Base-by-base conservation (phyloP, 2,113 vertebrate genomes). In the Phoenicopterus ruber region DNA sequence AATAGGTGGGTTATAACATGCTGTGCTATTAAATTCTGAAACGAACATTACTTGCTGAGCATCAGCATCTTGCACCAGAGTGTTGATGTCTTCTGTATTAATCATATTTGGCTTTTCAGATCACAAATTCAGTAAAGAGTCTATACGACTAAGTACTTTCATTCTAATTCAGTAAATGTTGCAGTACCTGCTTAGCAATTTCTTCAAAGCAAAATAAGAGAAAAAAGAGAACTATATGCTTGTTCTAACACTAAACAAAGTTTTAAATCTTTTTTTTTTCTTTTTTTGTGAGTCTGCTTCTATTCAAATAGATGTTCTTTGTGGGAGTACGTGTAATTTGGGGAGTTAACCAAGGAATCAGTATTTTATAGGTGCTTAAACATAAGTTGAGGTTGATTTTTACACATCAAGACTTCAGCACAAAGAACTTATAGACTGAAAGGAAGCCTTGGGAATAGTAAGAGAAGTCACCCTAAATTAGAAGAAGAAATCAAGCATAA, bases 261-360 rank as follows among this genome's bases (percentile, higher is more conserved):
- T 58, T 83, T 54, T 15, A 86, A 52, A 49, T 57, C 5, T 17
- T 46, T 40, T 72, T 29, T 7, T 13, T 1, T 8, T 8, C 36
- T 34, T 24, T 29, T 26, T 42, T 63, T 32, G 4, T 52, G 34
- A 79, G 15, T 34, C 8, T 93, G 8, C 6, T 81, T 57, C 7
- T 47, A 62, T 47, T 76, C 31, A 84, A 59, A 71, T 38, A 63
- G 38, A 58, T 42, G 8, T 49, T 76, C 9, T 58, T 74, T 89
- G 13, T 11, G 1, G 7, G 3, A 1, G 0, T 25, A 32, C 18
- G 14, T 40, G 15, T 34, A 59, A 63, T 61, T 44, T 90, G 15
- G 16, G 25, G 40, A 59, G 14, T 49, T 21, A 58, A 22, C 10
- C 26, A 67, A 90, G 26, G 15, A 86, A 72, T 29, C 8, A 3